Conservation (phyloP, 2,888 invertebrate species). For the Rhaphigaster nebulosa region DNA sequence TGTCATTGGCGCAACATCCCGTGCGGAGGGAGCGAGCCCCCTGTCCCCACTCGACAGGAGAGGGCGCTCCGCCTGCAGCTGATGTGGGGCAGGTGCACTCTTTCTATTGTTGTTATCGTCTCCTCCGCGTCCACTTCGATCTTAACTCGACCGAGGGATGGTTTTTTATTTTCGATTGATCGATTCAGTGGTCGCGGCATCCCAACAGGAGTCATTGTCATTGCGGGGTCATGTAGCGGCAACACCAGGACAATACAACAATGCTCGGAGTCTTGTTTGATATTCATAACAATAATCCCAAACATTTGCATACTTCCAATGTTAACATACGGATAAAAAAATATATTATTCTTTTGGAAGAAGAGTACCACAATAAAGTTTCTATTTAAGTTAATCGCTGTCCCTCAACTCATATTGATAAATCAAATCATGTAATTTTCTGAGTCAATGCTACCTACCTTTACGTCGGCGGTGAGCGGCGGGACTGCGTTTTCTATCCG, state of each 20-base stretch:
- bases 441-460: no score
- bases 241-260: neutral
- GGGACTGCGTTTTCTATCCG: no score
- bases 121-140: neutral
- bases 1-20: neutral
- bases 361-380: no score
- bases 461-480: no score
- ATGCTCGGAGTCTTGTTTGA: neutral
- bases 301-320: neutral
- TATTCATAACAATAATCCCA: neutral
- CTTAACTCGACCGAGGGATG: neutral
- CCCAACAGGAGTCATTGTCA: neutral
- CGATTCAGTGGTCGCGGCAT: neutral
- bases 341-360: no score
- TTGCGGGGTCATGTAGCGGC: neutral
- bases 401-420: no score
- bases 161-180: conserved; percentile 20
- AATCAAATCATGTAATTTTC: no score
- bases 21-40: neutral
- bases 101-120: neutral
- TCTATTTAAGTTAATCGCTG: no score
- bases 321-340: no score
- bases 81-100: conserved; percentile 9
- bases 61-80: conserved; percentile 28
- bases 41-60: neutral